Conservation (phyloP, 2,797 vertebrate species). For the Iguana delicatissima region DNA sequence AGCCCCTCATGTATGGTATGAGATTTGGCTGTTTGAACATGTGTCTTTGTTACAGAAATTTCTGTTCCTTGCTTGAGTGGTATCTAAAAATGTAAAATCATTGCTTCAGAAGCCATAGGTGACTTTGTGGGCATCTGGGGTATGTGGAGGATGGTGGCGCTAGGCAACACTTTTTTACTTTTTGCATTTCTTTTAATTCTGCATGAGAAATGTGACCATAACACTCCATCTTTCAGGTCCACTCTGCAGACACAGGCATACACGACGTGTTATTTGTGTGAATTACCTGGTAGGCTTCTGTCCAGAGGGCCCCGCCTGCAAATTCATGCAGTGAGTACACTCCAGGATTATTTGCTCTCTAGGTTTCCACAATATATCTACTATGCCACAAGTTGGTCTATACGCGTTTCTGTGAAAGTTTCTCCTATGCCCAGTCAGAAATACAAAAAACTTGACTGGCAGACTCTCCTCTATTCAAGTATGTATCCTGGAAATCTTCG, state of each 20-base stretch:
- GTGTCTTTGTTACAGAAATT: background rate
- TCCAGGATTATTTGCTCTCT: constrained; percentile 24
- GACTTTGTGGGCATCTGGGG: background rate
- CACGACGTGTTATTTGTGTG: constrained; percentile 96
- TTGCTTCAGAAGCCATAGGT: background rate
- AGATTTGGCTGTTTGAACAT: background rate
- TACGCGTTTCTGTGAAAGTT: background rate
- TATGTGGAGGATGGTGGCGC: background rate
- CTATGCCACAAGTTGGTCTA: background rate
- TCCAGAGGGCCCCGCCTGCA: constrained; percentile 95
- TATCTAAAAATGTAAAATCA: background rate
- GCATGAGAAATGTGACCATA: background rate
- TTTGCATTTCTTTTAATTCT: background rate
- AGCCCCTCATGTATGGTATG: background rate
- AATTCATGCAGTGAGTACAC: constrained; percentile 98
- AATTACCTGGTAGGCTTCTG: constrained; percentile 99
- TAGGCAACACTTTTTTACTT: background rate
- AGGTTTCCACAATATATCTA: fast-evolving
- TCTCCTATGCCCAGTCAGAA: background rate
- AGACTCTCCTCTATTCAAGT: background rate
- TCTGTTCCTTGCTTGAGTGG: background rate
- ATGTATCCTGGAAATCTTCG: background rate
- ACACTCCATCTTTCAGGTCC: constrained; percentile 85
- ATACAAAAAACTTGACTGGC: background rate
- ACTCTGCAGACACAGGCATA: constrained; percentile 96